Evolutionary conservation across 1,140 invertebrate genomes (phyloP).

Genomic region (Drosophila bocqueti): DNA sequence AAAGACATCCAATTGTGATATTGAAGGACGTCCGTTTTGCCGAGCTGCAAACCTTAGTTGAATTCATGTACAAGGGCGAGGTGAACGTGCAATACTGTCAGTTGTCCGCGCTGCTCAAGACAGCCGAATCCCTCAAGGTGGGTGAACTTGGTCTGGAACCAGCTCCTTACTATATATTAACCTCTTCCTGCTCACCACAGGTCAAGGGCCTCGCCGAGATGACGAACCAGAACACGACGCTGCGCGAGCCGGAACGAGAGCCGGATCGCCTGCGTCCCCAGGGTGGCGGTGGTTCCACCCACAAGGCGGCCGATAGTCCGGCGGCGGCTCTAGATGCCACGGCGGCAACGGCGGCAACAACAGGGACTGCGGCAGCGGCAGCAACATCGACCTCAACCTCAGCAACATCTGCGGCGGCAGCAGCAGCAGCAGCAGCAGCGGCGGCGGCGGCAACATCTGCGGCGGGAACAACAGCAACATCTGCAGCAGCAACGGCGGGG

Average conservation of each 20-base stretch:
- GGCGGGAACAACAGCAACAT: slow-evolving; percentile 21
- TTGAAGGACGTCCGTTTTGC: slow-evolving; percentile 96
- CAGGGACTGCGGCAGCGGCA: slow-evolving; percentile 22
- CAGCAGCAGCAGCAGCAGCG: slow-evolving; percentile 8
- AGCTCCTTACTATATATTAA: too few relatives aligned
- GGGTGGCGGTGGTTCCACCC: slow-evolving; percentile 51
- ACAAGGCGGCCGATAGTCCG: slow-evolving; percentile 63
- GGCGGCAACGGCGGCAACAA: slow-evolving; percentile 39
- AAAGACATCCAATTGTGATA: slow-evolving; percentile 96
- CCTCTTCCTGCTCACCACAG: slow-evolving; percentile 63
- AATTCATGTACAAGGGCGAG: slow-evolving; percentile 98
- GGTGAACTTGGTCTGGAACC: too few relatives aligned
- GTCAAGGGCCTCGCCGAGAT: slow-evolving; percentile 96
- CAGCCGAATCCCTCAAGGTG: slow-evolving; percentile 94
- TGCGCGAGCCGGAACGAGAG: slow-evolving; percentile 84
- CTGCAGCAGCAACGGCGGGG: slow-evolving; percentile 29
- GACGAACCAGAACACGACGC: slow-evolving; percentile 90
- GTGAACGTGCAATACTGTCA: slow-evolving; percentile 97
- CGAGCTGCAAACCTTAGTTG: slow-evolving; percentile 95
- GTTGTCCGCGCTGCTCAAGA: slow-evolving; percentile 95
- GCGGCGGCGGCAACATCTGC: slow-evolving; percentile 18
- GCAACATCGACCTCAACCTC: slow-evolving; percentile 4
- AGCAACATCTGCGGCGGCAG: slow-evolving; percentile 29
- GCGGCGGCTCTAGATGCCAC: slow-evolving; percentile 58
- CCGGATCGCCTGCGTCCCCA: slow-evolving; percentile 84